Base-by-base conservation (phyloP, 2,888 invertebrate genomes). In the Tribolium freemani region DNA sequence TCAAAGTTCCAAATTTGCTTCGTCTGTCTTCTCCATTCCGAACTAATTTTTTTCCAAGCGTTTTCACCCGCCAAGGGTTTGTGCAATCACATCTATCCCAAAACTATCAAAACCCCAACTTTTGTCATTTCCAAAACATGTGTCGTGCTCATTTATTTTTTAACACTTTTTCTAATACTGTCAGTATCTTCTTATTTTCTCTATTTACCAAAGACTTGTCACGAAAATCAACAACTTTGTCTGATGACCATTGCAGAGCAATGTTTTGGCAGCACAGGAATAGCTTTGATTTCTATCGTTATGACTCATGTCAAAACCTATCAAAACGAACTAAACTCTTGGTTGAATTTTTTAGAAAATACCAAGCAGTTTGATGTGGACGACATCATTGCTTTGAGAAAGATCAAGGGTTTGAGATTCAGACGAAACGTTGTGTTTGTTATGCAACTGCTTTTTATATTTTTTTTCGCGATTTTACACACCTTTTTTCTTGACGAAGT, bases 11-110 rank as follows among this genome's bases (percentile, higher is more conserved):
- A 51, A 51, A 38, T 38, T 56, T 67, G 67, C 11, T 46, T 67
- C 5, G 67, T 67, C n/a, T 67, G 67, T 13, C 13, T 67, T n/a
- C 10, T 67, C 3, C 67, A 45, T 3, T 48, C 46, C 6, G 10
- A 56, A 5, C 46, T 45, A n/a, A 56, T 56, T 16, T 6, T 67
- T 10, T 56, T 45, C 20, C 46, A 45, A 26, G n/a, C 13, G 8
- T 13, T 56, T 0, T 13, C 26, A 3, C 67, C 67, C 1, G 20
- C 46, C 2, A 56, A 56, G 30, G 67, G 56, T 3, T 67, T 21
- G 10, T 67, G 67, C 10, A 21, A 44, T 48, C 67, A 67, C 26
- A 56, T 5, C 10, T 16, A 3, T 51, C 63, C 6, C 26, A 31
- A 51, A 51, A 26, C 26, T 26, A 5, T 38, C 56, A n/a, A 51